These are phyloP conservation scores for Molossus molossus DNA, from an alignment of 2,797 vertebrate species.

Conservation along the genomic window DNA sequence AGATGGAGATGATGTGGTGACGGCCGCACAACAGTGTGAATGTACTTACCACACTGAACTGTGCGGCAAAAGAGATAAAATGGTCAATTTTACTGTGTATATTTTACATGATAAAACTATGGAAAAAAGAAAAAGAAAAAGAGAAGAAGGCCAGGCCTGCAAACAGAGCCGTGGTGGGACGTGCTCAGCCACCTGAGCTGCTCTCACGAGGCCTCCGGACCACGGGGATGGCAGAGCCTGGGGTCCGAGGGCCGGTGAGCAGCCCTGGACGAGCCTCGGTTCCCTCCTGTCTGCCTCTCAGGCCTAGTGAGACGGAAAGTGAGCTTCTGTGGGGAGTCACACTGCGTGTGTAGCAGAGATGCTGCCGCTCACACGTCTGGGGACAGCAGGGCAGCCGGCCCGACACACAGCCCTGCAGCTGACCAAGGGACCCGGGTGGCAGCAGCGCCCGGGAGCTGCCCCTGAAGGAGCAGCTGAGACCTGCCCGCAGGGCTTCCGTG, in stretches of 20 bases:
- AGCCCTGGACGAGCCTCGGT: not conserved
- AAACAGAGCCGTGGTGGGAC: no score
- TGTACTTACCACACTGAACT: rapidly evolving
- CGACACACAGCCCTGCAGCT: not conserved
- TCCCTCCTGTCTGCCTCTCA: not conserved
- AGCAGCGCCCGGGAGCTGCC: not conserved
- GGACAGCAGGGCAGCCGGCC: not conserved
- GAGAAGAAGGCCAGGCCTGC: no score
- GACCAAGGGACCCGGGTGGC: not conserved
- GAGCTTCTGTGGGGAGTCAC: no score
- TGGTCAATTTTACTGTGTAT: no score
- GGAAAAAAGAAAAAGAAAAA: no score
- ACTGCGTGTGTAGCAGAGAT: not conserved
- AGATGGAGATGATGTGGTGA: not conserved
- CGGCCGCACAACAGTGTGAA: not conserved
- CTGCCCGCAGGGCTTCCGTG: no score
- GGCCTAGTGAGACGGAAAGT: rapidly evolving
- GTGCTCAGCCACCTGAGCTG: no score
- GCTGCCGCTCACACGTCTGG: rapidly evolving
- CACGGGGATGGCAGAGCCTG: no score
- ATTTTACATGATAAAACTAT: no score
- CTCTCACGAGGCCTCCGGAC: no score
- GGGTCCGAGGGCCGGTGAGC: no score
- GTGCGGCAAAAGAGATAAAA: rapidly evolving
- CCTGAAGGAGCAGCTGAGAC: not conserved